Evolutionary conservation across 2,113 vertebrate species (phyloP), one percentile per base, ranked within the genome.

Genomic region (Meles meles): DNA sequence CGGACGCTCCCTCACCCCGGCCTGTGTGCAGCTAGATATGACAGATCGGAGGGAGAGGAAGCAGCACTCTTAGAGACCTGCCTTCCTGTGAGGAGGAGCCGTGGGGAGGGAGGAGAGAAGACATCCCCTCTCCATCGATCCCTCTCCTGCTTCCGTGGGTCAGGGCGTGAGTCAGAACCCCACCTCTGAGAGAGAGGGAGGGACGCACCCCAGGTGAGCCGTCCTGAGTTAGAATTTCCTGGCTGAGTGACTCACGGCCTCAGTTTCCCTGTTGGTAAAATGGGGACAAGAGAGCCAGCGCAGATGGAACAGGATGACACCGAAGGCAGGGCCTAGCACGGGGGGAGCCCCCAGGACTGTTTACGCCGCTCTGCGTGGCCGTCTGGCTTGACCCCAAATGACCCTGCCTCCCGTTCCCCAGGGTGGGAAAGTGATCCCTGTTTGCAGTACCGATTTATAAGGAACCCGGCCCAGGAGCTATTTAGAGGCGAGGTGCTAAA

Each of bases 401-500:
- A 77, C 95, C 92, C 87, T 0, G 47, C 89, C 84, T 84, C 82
- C 82, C 0, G 3, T 20, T 25, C 90, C 76, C 90, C 4, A 1
- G 61, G 63, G 21, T 25, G 76, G 44, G 92, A 97, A 98, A 34
- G 65, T 59, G 97, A 98, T 97, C 97, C 83, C 49, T 96, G 97
- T 55, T 59, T 95, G 95, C 59, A 15, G 37, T 83, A 57, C 87
- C 11, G 2, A 88, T 95, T 27, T 97, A 71, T 95, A 94, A 94
- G 97, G 93, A 92, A 85, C 93, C 3, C 12, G 88, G 90, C 96
- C 93, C 1, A 0, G 84, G 95, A 97, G 96, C 98, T 97, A 97
- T 97, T 98, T 97, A 17, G 72, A 90, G 96, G 83, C 2, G 15
- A 96, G 96, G 96, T 71, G 94, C 96, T 96, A 96, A 98, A 89